A percentile compares a stretch with the other conserved stretches of the same genome.
phyloP scores from a whole-genome alignment of 2,113 vertebrate species.

The Buteo buteo region DNA sequence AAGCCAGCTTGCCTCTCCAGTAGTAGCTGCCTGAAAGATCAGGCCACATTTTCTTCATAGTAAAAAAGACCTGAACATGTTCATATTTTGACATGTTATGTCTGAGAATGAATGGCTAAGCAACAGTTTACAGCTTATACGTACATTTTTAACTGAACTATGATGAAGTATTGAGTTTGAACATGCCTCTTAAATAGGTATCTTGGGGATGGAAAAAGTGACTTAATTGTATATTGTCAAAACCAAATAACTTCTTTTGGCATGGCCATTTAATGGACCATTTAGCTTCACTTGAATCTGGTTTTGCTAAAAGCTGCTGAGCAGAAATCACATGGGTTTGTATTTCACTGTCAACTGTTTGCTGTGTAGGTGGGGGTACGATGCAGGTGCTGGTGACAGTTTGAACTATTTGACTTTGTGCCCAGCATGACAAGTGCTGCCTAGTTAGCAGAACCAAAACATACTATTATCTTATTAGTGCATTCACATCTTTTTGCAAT shows the following conservation, averaged over 20 bases:
- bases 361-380: slow-evolving; percentile 28
- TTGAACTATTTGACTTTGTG: slow-evolving; percentile 48
- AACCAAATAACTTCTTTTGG: slow-evolving; percentile 28
- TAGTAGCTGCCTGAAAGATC: neutral
- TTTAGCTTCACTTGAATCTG: slow-evolving; percentile 33
- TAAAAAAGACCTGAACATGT: neutral
- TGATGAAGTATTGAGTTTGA: slow-evolving; percentile 44
- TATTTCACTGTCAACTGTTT: slow-evolving; percentile 32
- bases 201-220: slow-evolving; percentile 21
- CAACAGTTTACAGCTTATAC: slow-evolving; percentile 12
- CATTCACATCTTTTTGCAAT: slow-evolving; percentile 2
- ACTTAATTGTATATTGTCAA: slow-evolving; percentile 37
- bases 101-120: slow-evolving; percentile 43
- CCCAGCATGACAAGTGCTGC: slow-evolving; percentile 27
- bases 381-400: slow-evolving; percentile 62
- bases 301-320: slow-evolving; percentile 39
- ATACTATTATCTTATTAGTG: slow-evolving; percentile 29
- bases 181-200: neutral
- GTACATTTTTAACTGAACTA: slow-evolving; percentile 1
- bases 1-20: neutral
- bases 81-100: neutral
- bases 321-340: slow-evolving; percentile 14
- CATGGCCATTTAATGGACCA: slow-evolving; percentile 10
- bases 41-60: neutral
- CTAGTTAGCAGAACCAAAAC: slow-evolving; percentile 7